phyloP scores from a whole-genome alignment of 2,797 vertebrate genomes.

The Pipistrellus pygmaeus region DNA sequence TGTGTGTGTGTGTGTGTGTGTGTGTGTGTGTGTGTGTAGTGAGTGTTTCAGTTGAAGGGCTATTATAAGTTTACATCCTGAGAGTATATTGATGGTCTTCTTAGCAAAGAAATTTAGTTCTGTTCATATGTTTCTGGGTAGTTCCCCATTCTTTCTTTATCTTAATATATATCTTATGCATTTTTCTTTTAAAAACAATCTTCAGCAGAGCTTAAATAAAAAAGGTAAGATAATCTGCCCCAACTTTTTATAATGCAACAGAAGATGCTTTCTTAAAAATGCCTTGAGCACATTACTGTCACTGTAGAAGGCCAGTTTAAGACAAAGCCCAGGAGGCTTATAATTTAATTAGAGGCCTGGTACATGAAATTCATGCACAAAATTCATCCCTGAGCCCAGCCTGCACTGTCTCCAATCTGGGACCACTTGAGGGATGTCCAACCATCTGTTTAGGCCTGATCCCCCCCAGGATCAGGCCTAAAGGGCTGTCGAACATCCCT shows the following conservation, averaged over 20 bases:
- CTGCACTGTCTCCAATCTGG: too few relatives aligned
- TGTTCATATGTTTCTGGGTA: background rate
- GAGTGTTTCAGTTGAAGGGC: slow-evolving; percentile 1
- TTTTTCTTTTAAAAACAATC: slow-evolving; percentile 10
- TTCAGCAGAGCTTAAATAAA: slow-evolving; percentile 17
- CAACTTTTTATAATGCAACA: background rate
- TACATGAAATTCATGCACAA: too few relatives aligned
- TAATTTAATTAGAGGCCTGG: background rate
- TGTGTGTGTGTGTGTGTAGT: background rate
- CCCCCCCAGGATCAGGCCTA: too few relatives aligned
- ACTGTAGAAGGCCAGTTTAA: background rate
- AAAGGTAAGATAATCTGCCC: background rate
- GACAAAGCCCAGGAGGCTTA: background rate
- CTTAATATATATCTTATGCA: background rate
- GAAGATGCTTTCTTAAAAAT: slow-evolving; percentile 40
- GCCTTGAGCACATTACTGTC: background rate
- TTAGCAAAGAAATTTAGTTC: slow-evolving; percentile 42
- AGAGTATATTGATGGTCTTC: background rate
- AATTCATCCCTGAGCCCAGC: too few relatives aligned
- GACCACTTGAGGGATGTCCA: too few relatives aligned
- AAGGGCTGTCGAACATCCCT: too few relatives aligned
- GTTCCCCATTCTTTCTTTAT: slow-evolving; percentile 30
- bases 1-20: background rate
- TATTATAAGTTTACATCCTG: slow-evolving; percentile 43
- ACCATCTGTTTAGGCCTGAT: too few relatives aligned